Conservation (phyloP, 2,888 invertebrate species). For the Drosophila subsilvestris region DNA sequence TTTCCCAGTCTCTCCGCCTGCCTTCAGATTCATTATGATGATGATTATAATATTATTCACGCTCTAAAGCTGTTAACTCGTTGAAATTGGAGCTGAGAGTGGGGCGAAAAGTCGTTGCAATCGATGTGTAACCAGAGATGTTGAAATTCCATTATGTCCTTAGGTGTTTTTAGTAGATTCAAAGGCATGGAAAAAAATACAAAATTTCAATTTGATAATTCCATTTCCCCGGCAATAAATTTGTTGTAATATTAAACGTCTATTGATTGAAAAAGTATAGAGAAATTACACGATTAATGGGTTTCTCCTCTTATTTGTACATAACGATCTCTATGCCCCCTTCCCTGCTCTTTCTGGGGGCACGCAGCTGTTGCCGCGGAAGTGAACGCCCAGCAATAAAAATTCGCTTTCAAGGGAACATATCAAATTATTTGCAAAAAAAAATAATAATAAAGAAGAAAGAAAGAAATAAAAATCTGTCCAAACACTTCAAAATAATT, state of each 20-base stretch:
- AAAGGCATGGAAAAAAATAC: constrained; percentile 10
- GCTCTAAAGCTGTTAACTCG: constrained; percentile 62
- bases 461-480: constrained; percentile 77
- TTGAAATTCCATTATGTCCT: constrained; percentile 23
- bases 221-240: constrained; percentile 5
- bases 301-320: not conserved
- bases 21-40: constrained; percentile 26
- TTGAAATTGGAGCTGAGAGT: constrained; percentile 61
- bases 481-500: constrained; percentile 84
- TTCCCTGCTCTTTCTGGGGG: not conserved
- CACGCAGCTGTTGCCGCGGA: constrained; percentile 70
- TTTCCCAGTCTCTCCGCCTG: constrained; percentile 3
- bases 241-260: constrained; percentile 13
- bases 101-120: constrained; percentile 38
- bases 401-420: constrained; percentile 45
- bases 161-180: constrained; percentile 23
- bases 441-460: constrained; percentile 5
- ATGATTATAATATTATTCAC: constrained; percentile 43
- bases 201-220: constrained; percentile 7
- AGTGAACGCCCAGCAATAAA: constrained; percentile 73
- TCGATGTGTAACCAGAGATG: constrained; percentile 36
- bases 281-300: not conserved
- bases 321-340: not conserved
- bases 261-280: constrained; percentile 11
- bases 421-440: constrained; percentile 73